Conservation (phyloP, 2,113 vertebrate species). For the Microcebus lehilahytsara region DNA sequence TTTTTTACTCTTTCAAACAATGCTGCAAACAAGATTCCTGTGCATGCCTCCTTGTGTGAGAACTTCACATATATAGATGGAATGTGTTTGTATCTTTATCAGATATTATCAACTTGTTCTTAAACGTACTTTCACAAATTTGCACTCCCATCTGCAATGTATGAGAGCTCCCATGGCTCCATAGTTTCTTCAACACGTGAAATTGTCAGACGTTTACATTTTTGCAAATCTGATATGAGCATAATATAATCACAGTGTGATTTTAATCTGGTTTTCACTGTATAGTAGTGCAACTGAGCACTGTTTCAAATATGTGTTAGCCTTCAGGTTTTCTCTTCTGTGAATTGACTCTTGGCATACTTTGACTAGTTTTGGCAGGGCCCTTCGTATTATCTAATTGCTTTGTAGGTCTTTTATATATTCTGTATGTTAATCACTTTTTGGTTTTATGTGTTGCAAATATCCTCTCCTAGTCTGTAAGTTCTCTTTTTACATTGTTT, state of each 20-base stretch:
- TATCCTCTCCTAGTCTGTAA: neutral
- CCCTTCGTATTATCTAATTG: neutral
- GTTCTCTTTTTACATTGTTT: slow-evolving; percentile 58
- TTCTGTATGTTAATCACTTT: neutral
- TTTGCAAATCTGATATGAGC: neutral
- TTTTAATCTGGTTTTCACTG: slow-evolving; percentile 2
- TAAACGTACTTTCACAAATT: neutral
- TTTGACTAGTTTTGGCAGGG: neutral
- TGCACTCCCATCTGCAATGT: no score
- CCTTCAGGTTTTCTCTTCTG: neutral
- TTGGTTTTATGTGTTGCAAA: neutral
- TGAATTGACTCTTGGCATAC: neutral
- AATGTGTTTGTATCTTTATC: neutral
- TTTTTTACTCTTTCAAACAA: neutral
- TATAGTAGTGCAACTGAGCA: neutral
- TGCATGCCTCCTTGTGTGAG: neutral
- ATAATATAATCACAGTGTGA: neutral
- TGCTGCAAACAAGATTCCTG: neutral
- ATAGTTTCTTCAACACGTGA: neutral
- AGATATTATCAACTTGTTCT: neutral
- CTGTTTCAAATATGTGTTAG: neutral
- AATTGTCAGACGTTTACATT: neutral
- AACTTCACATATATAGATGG: neutral
- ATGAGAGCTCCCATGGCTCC: neutral
- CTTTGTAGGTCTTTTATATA: neutral